These are phyloP conservation scores for Enteromius radiatus DNA, from an alignment of 2,797 vertebrate genomes.

Conservation along the genomic window DNA sequence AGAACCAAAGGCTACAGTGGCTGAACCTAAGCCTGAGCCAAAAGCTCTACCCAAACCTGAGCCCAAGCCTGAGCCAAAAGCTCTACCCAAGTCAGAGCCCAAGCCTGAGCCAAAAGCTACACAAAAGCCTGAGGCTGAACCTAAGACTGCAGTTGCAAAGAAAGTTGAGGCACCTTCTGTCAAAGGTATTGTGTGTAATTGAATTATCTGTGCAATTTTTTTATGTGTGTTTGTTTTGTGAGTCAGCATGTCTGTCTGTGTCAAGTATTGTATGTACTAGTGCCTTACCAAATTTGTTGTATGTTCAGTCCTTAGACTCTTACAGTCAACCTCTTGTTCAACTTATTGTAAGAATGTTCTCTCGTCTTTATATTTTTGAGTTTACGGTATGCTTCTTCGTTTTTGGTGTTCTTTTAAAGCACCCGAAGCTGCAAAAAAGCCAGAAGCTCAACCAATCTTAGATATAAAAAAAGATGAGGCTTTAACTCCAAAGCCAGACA, in stretches of 20 bases:
- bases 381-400: constrained; percentile 28
- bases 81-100: background rate
- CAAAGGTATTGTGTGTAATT: constrained; percentile 77
- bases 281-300: constrained; percentile 33
- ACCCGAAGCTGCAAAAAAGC: constrained; percentile 69
- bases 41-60: background rate
- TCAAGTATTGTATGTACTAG: constrained; percentile 17
- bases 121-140: constrained; percentile 40
- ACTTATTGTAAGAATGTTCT: background rate
- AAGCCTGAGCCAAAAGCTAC: constrained; percentile 20
- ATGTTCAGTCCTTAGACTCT: constrained; percentile 28
- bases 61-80: constrained; percentile 21
- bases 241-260: constrained; percentile 34
- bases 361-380: constrained; percentile 23
- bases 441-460: constrained; percentile 63
- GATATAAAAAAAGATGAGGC: constrained; percentile 68
- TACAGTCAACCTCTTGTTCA: constrained; percentile 5
- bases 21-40: constrained; percentile 46
- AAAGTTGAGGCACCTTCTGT: constrained; percentile 67
- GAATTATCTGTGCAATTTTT: constrained; percentile 14
- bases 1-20: constrained; percentile 26
- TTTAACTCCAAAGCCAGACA: constrained; percentile 58
- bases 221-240: constrained; percentile 31
- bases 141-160: constrained; percentile 60
- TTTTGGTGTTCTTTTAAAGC: constrained; percentile 78